Conservation (phyloP, 2,113 vertebrate genomes). For the Chitala chitala region DNA sequence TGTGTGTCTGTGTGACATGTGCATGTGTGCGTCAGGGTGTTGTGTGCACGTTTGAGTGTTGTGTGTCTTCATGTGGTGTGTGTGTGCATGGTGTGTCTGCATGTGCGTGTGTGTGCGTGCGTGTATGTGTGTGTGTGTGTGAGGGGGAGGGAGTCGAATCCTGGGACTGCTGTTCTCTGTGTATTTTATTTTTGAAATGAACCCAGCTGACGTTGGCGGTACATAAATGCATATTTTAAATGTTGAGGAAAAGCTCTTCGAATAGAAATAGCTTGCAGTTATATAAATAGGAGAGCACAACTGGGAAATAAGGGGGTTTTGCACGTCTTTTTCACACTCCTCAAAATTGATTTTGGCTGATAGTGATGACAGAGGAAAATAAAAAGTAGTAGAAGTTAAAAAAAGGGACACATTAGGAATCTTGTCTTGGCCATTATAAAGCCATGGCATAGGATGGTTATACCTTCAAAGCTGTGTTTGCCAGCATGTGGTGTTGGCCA, state of each 20-base stretch:
- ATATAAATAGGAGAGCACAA: conserved; percentile 32
- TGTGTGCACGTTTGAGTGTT: no score
- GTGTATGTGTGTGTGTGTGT: no score
- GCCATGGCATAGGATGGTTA: neutral
- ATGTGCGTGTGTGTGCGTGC: neutral
- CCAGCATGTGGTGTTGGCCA: no score
- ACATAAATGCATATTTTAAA: conserved; percentile 51
- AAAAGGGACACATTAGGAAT: neutral
- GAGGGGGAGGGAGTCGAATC: no score
- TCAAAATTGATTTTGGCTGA: conserved; percentile 53
- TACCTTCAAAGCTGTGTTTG: neutral
- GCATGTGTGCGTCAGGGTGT: no score
- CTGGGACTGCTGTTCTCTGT: conserved; percentile 14
- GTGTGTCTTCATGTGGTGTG: no score
- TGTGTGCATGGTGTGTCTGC: no score
- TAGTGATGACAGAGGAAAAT: conserved; percentile 48
- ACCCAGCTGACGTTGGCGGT: conserved; percentile 48
- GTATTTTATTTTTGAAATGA: conserved; percentile 56
- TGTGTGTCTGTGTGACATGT: no score
- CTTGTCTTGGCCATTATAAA: conserved; percentile 9
- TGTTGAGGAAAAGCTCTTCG: conserved; percentile 45
- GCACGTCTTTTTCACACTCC: conserved; percentile 49
- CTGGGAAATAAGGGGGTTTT: conserved; percentile 18
- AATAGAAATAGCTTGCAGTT: conserved; percentile 33
- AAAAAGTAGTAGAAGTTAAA: conserved; percentile 34